phyloP scores from a whole-genome alignment of 2,113 vertebrate species.

The Zootoca vivipara region DNA sequence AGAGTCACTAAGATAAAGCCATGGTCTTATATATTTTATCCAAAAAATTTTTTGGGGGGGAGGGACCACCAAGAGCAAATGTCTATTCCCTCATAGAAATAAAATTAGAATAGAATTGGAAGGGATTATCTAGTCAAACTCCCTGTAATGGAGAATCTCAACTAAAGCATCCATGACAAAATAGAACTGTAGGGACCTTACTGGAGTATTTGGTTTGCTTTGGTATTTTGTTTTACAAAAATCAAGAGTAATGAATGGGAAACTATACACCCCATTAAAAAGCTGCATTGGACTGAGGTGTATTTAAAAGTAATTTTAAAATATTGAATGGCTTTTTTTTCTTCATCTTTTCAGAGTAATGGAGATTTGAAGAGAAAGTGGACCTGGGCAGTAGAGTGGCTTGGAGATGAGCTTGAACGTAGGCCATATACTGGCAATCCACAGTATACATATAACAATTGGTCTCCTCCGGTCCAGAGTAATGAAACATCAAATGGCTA shows the following conservation, averaged over 20 bases:
- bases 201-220: not conserved
- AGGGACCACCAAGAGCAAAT: too few relatives aligned
- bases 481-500: conserved; percentile 99
- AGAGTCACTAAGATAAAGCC: not conserved
- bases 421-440: conserved; percentile 96
- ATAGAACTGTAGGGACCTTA: too few relatives aligned
- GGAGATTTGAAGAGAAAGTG: conserved; percentile 98
- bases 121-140: not conserved
- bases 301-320: conserved; percentile 5
- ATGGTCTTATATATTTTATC: not conserved
- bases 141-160: not conserved
- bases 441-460: conserved; percentile 98
- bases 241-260: not conserved
- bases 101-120: not conserved
- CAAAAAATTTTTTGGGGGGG: not conserved
- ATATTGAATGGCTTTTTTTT: conserved; percentile 44
- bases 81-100: not conserved
- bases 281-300: not conserved
- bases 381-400: conserved; percentile 99
- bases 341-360: conserved; percentile 84
- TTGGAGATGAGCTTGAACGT: conserved; percentile 96
- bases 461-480: conserved; percentile 98
- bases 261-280: not conserved
- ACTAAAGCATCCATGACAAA: too few relatives aligned
- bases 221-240: not conserved